phyloP scores from a whole-genome alignment of 2,113 vertebrate genomes.

The Prionailurus bengalensis region DNA sequence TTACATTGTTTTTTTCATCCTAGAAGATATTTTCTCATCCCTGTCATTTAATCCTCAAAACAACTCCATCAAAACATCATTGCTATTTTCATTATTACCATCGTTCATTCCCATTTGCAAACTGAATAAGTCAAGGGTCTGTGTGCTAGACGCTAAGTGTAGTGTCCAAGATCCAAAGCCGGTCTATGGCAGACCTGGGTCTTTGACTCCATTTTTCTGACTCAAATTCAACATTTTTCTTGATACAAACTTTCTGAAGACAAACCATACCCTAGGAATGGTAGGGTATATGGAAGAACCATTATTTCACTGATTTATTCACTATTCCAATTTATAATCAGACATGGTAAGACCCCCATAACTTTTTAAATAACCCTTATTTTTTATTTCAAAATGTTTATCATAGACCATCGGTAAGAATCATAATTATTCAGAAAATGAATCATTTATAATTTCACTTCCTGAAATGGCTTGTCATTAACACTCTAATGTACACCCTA shows the following conservation, averaged over 20 bases:
- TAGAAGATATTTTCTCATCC: neutral
- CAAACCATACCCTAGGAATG: neutral
- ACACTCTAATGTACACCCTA: neutral
- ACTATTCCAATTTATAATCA: neutral
- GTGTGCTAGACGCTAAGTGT: neutral
- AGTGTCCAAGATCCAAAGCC: neutral
- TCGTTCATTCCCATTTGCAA: neutral
- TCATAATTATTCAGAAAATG: neutral
- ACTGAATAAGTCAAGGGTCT: neutral
- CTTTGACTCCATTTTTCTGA: neutral
- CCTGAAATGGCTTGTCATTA: neutral
- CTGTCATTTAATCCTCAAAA: neutral
- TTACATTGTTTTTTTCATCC: neutral
- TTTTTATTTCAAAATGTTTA: conserved; percentile 32
- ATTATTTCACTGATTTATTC: neutral
- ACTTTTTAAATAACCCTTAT: neutral
- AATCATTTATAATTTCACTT: neutral
- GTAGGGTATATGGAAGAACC: too few relatives aligned
- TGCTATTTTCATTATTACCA: neutral
- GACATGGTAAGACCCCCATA: neutral
- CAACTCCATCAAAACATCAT: neutral
- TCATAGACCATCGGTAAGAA: neutral
- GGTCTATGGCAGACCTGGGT: neutral
- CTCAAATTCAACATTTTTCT: neutral
- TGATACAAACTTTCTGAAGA: neutral